Conservation (phyloP, 1,140 invertebrate genomes). For the Eupristina koningsbergeri region DNA sequence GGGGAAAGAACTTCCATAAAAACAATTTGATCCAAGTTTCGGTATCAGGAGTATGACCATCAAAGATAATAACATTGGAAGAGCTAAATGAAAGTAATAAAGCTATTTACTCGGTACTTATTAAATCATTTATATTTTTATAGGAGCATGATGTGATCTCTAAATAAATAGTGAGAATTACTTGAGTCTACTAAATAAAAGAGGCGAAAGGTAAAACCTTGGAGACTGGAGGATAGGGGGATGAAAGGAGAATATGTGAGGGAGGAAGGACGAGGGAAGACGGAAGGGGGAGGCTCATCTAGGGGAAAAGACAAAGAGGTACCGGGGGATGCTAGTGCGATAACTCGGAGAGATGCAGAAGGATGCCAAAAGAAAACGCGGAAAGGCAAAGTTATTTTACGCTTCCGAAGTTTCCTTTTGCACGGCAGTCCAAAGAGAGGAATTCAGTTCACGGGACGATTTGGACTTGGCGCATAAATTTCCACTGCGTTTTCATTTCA, state of each 20-base stretch:
- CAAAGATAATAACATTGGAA: background rate
- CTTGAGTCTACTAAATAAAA: background rate
- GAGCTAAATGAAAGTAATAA: background rate
- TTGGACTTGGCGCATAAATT: constrained; percentile 60
- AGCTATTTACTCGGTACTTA: background rate
- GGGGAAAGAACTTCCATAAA: background rate
- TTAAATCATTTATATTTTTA: background rate
- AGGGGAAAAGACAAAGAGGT: constrained; percentile 2
- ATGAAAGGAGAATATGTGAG: background rate
- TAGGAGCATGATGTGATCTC: background rate
- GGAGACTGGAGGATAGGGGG: background rate
- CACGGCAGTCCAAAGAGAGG: constrained; percentile 19
- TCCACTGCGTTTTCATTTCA: constrained; percentile 4
- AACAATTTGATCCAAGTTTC: background rate
- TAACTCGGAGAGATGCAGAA: constrained; percentile 22
- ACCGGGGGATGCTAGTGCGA: constrained; percentile 6
- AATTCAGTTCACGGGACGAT: constrained; percentile 57
- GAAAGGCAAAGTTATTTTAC: constrained; percentile 63
- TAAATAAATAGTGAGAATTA: background rate
- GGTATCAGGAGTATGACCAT: background rate
- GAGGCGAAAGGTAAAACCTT: background rate
- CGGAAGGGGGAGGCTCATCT: background rate
- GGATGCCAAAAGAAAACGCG: constrained; percentile 52
- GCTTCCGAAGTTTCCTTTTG: constrained; percentile 63
- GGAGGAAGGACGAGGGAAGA: too few species aligned